Conservation (phyloP, 2,797 vertebrate genomes). For the Fratercula arctica region DNA sequence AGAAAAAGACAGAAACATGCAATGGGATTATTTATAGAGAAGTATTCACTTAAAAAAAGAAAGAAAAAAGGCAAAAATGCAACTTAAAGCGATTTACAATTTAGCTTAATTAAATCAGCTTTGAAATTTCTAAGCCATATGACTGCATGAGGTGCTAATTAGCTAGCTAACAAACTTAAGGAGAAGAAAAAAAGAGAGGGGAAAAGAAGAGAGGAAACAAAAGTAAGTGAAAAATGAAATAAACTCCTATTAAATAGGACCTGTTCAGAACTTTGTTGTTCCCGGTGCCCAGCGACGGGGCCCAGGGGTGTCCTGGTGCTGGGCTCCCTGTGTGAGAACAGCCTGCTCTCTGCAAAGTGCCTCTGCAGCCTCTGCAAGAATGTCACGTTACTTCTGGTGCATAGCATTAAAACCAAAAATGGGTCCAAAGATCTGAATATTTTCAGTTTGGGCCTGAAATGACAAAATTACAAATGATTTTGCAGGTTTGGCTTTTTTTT, state of each 20-base stretch:
- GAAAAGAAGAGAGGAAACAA: background rate
- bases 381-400: accelerated
- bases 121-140: constrained; percentile 6
- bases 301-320: background rate
- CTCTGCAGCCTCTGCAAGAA: background rate
- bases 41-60: background rate
- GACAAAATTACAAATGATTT: background rate
- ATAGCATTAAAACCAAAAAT: accelerated
- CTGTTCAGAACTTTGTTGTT: background rate
- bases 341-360: background rate
- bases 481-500: background rate
- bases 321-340: background rate
- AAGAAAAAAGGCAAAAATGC: background rate
- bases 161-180: background rate
- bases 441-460: background rate
- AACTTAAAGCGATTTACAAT: background rate
- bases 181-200: background rate
- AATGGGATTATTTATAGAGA: background rate
- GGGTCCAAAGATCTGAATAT: background rate
- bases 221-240: background rate
- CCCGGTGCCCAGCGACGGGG: accelerated
- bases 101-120: constrained; percentile 40
- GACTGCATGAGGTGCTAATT: background rate
- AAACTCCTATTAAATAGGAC: background rate
- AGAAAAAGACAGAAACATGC: background rate